Base-by-base conservation (phyloP, 2,888 invertebrate species). In the Hyposoter didymator region DNA sequence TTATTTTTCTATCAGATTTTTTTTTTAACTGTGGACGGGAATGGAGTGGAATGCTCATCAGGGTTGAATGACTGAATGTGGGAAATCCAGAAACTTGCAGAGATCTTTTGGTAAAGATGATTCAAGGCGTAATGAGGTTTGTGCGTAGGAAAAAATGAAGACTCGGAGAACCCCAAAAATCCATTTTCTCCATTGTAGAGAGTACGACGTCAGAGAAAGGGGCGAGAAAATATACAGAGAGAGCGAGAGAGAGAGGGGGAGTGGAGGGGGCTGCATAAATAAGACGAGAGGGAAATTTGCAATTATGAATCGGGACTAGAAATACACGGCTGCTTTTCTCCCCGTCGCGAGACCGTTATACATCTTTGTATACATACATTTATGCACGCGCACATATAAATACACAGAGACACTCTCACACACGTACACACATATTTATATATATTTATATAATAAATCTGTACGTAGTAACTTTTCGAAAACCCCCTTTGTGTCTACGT, bases 301-400 rank as follows among this genome's bases (percentile, higher is more conserved):
- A 94, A 94, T 94, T 94, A 93, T 93, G 93, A 94, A 94, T 94
- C 91, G 90, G 88, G 92, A 91, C 92, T 92, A 91, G 93, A 93
- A 93, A 92, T 93, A 93, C 93, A 93, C 89, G 90, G 89, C 88
- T 88, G 90, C 89, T 89, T 90, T 90, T 90, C 91, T 91, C 81
- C 78, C 78, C 70, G 84, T 69, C 66, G 81, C 64, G 72, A 70
- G 73, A 82, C 79, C 55, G 28, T 67, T 69, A 69, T 45, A 67
- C 28, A 28, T 66, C 32, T 45, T 39, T 59, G 59, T 12, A 59
- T 28, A 59, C 59, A 73, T 32, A 55, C 35, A 32, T 35, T 32
- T 39, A 55, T 55, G 22, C 55, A 55, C 22, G 49, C 35, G 3
- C n/a, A 67, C 66, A 66, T 39, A 52, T 32, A 39, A 39, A 39